Evolutionary conservation across 37 sponge, comb jelly and placozoan species (phyloP).

Genomic region (Ephydatia muelleri): DNA sequence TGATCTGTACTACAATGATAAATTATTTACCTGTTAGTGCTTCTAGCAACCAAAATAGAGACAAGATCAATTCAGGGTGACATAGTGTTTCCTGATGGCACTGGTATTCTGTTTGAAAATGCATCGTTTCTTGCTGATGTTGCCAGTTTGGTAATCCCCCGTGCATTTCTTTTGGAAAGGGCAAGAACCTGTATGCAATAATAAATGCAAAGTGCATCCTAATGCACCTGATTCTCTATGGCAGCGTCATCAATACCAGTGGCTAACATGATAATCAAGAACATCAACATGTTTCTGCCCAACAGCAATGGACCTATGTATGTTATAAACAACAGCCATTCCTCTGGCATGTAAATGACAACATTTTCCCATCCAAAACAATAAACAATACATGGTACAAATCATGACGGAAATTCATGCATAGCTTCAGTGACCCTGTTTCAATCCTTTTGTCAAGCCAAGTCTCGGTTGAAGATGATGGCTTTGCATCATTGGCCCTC

Average conservation of each 20-base stretch:
- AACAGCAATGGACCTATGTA: not conserved
- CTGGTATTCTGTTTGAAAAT: not conserved
- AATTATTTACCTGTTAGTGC: not conserved
- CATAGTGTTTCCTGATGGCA: not conserved
- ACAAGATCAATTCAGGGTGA: not conserved
- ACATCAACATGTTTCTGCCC: constrained; percentile 16
- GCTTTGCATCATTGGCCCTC: not conserved
- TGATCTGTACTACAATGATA: not conserved
- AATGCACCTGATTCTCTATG: not conserved
- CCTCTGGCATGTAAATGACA: not conserved
- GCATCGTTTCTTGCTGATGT: not conserved
- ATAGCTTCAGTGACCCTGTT: not conserved
- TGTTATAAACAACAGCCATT: too few relatives aligned
- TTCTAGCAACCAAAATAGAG: not conserved
- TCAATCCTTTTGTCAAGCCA: constrained; percentile 18
- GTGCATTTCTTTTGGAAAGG: not conserved
- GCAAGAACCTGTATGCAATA: not conserved
- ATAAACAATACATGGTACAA: not conserved
- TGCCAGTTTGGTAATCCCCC: not conserved
- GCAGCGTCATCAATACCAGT: not conserved
- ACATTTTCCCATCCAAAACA: not conserved
- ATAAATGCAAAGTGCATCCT: not conserved
- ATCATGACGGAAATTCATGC: not conserved
- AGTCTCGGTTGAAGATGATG: not conserved
- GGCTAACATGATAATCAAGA: constrained; percentile 15